These are phyloP conservation scores for Petroica traversi DNA, from an alignment of 2,113 vertebrate species.

Conservation along the genomic window DNA sequence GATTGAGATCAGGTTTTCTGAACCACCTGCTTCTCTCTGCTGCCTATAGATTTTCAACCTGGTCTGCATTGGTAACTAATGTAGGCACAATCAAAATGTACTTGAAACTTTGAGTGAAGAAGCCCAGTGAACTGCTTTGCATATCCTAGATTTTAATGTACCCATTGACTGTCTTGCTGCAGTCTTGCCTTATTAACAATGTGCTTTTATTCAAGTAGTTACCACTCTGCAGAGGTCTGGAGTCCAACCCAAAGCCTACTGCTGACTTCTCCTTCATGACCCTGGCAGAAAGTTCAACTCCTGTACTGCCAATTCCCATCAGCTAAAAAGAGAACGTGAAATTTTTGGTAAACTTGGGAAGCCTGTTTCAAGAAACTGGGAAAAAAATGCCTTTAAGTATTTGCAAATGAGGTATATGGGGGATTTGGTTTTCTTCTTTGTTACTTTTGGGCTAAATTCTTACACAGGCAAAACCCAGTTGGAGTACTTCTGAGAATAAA, in stretches of 20 bases:
- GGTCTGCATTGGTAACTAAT: background rate
- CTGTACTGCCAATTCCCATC: background rate
- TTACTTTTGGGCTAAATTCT: background rate
- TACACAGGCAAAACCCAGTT: fast-evolving
- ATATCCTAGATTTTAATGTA: background rate
- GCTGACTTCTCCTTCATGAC: background rate
- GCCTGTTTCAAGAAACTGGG: background rate
- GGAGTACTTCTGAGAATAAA: background rate
- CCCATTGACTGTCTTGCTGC: background rate
- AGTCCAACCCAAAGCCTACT: background rate
- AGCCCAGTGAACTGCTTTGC: background rate
- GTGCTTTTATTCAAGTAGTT: background rate
- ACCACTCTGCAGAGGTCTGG: background rate
- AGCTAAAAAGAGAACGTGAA: background rate
- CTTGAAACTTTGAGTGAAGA: background rate
- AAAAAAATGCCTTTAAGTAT: background rate
- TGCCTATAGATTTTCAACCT: background rate
- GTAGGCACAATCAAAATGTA: background rate
- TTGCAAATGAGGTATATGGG: background rate
- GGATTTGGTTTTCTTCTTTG: background rate
- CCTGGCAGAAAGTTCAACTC: background rate
- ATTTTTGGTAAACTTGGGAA: background rate
- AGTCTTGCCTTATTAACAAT: background rate
- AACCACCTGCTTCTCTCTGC: background rate
- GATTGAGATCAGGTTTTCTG: background rate